phyloP scores from a whole-genome alignment of 2,888 invertebrate species.

The Netelia inedita region DNA sequence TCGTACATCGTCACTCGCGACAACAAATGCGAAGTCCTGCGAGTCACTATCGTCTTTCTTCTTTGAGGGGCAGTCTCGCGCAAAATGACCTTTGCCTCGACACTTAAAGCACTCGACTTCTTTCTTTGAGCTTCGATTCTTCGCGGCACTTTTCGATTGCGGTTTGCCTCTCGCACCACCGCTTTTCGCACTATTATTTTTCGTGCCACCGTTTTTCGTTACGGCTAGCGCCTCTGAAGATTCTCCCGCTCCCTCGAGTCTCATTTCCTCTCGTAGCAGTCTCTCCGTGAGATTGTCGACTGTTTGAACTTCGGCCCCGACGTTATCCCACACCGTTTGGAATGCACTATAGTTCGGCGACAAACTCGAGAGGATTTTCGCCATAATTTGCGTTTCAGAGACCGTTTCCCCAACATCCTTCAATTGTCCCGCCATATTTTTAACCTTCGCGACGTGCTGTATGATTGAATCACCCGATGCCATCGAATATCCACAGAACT shows the following conservation, averaged over 20 bases:
- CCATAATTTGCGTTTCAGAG: not conserved
- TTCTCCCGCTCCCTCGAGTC: not conserved
- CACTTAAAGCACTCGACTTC: constrained; percentile 34
- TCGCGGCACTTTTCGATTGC: not conserved
- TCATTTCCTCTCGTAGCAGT: constrained; percentile 11
- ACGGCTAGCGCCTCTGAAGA: not conserved
- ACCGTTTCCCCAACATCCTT: not conserved
- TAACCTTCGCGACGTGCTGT: constrained; percentile 2
- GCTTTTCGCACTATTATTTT: constrained; percentile 2
- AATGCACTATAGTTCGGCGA: not conserved
- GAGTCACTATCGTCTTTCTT: not conserved
- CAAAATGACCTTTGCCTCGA: constrained; percentile 31
- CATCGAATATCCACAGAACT: not conserved
- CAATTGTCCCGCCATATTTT: not conserved
- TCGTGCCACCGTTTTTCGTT: not conserved
- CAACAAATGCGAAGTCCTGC: constrained; percentile 14
- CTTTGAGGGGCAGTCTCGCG: constrained; percentile 14
- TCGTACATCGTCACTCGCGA: not conserved
- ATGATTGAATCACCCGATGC: constrained; percentile 5
- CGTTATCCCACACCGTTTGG: constrained; percentile 11
- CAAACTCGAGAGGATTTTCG: constrained; percentile 5
- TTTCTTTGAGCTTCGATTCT: not conserved
- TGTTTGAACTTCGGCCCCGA: not conserved
- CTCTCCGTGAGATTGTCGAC: constrained; percentile 9
- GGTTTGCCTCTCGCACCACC: not conserved